Percentiles rank a stretch among this genome's conserved stretches.
Evolutionary conservation across 2,113 vertebrate genomes (phyloP).

Genomic region (Brachyhypopomus occidentalis): DNA sequence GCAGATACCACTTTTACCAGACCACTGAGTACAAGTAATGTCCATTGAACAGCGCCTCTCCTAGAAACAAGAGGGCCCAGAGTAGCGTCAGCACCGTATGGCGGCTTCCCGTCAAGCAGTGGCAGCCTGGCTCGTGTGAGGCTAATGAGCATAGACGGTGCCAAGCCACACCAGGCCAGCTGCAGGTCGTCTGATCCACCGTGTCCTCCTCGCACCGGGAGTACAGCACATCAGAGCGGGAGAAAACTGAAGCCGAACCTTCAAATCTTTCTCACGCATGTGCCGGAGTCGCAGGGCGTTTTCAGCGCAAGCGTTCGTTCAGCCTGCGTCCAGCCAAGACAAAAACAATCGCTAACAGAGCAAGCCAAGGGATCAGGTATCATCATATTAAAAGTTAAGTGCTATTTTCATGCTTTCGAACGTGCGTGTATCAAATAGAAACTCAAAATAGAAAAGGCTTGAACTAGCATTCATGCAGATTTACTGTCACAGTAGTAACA

Average conservation of each 20-base stretch:
- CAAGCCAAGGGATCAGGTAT: background rate
- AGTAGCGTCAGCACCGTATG: slow-evolving; percentile 35
- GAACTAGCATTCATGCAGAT: background rate
- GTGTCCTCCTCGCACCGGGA: slow-evolving; percentile 2
- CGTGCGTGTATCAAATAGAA: background rate
- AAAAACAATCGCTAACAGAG: slow-evolving; percentile 14
- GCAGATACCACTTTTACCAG: slow-evolving; percentile 58
- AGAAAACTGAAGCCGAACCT: background rate
- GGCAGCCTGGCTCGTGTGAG: slow-evolving; percentile 55
- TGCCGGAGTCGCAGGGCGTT: background rate
- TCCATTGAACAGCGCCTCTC: slow-evolving; percentile 34
- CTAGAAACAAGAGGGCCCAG: background rate
- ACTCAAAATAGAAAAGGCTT: background rate
- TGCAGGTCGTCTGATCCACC: slow-evolving; percentile 44
- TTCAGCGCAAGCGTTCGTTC: slow-evolving; percentile 2
- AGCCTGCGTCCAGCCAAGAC: background rate
- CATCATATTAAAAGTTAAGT: background rate
- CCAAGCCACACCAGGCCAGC: slow-evolving; percentile 53
- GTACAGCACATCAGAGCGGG: background rate
- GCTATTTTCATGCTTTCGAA: background rate
- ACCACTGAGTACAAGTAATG: slow-evolving; percentile 54
- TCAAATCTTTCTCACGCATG: slow-evolving; percentile 14
- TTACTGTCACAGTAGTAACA: slow-evolving; percentile 1
- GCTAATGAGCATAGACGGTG: slow-evolving; percentile 56
- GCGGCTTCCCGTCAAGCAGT: slow-evolving; percentile 49